Base-by-base conservation (phyloP, 2,888 invertebrate genomes). In the Eucera pruinosa region DNA sequence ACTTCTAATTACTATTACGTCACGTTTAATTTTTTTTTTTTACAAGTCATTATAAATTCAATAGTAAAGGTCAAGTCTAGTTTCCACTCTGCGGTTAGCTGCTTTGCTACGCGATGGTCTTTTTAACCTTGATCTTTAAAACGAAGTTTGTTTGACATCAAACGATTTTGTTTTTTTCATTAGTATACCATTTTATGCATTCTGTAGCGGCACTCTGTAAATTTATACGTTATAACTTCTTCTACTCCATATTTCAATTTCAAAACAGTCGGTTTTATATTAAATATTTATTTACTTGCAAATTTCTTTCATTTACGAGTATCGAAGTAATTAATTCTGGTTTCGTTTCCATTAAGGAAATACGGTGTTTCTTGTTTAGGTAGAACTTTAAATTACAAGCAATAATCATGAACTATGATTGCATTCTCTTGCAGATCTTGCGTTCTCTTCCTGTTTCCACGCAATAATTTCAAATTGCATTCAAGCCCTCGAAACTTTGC, bases 121-220 rank as follows among this genome's bases (percentile, higher is more conserved):
- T 27, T 65, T 55, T 52, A 70, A 71, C 80, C 81, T 81, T 81
- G 73, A 61, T 77, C 65, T 25, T 73, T 11, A 27, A 61, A 45
- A 27, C 18, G 7, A 33, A 33, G 23, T 50, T 68, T 33, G n/a
- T 41, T 41, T 47, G 41, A 62, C 64, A 54, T 43, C n/a, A 15
- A 36, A 36, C n/a, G 30, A 36, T 23, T 33, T 25, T 61, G 7
- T 15, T 47, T 25, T 18, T 25, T 18, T 48, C 25, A 11, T 48
- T 48, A 20, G 18, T 6, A 47, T 2, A 9, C 2, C 5, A 47
- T 47, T 11, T 4, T 3, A 13, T 13, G 11, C 20, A 11, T 20
- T 20, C 6, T 50, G 15, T 50, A 13, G 2, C 48, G 7, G 25
- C 3, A 25, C 13, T 25, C n/a, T 9, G 3, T 20, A 18, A 18